These are phyloP conservation scores for Ephydatia muelleri DNA, from an alignment of 37 sponge, comb jelly and placozoan genomes.

Conservation along the genomic window DNA sequence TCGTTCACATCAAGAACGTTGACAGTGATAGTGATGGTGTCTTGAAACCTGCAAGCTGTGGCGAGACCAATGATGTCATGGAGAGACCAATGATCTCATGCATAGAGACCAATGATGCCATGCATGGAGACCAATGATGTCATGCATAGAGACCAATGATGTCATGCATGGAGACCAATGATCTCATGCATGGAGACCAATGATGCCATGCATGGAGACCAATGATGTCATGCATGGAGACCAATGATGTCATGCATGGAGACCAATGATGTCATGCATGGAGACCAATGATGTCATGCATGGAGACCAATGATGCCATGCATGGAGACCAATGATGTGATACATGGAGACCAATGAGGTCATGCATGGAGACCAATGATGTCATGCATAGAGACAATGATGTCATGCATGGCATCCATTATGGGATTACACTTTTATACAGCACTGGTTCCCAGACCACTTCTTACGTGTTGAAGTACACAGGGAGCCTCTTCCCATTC, in stretches of 20 bases:
- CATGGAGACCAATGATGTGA: background rate
- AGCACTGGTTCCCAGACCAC: too few relatives aligned
- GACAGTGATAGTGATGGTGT: slow-evolving; percentile 3
- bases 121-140: background rate
- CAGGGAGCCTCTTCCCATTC: background rate
- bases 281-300: background rate
- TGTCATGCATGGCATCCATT: background rate
- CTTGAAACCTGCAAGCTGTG: slow-evolving; percentile 24
- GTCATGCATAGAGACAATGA: background rate
- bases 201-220: background rate
- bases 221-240: too few relatives aligned
- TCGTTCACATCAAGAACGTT: slow-evolving; percentile 53
- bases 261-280: background rate
- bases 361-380: background rate
- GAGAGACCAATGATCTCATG: background rate
- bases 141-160: background rate
- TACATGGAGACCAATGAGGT: background rate
- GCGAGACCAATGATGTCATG: background rate
- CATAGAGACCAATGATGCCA: background rate
- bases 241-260: too few relatives aligned
- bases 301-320: background rate
- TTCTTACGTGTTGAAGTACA: background rate
- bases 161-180: background rate
- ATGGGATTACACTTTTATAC: background rate
- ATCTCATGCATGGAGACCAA: too few relatives aligned